Base-by-base conservation (phyloP, 2,888 invertebrate species). In the Folsomia manolachei region DNA sequence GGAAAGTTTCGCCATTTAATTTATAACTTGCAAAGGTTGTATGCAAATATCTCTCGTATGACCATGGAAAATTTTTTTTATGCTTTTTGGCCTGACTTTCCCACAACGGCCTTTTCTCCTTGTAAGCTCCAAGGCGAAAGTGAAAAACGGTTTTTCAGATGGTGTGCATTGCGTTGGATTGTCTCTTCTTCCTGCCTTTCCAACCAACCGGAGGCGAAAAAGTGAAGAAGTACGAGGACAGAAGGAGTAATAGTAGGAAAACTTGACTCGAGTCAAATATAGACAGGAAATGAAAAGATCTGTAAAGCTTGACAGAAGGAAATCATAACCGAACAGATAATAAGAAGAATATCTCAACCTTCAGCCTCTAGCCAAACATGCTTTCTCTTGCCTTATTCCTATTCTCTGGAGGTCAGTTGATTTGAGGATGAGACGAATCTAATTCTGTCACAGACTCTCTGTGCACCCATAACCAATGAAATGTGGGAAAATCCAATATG, bases 301-400 rank as follows among this genome's bases (percentile, higher is more conserved):
- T 56, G 56, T 14, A 56, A 56, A 56, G 56, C 56, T 56, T 56
- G 56, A 56, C 56, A 56, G 19, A 56, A 56, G 56, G 56, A 56
- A 56, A 19, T 56, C 56, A 56, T 56, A 56, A 56, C 56, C 21
- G 56, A 14, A 19, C 19, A 56, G 56, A 56, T 56, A 56, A 56
- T 56, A 56, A 4, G 4, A 56, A 56, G 56, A 4, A 11, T 51
- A 11, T 9, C 9, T 51, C 9, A 51, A 51, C 18, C 51, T n/a
- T n/a, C 51, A 51, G 51, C 51, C 18, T 18, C 51, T 51, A n/a
- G n/a, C n/a, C n/a, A n/a, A n/a, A n/a, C n/a, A n/a, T n/a, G n/a
- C n/a, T 56, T n/a, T n/a, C 56, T 56, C 56, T 21, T n/a, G 56
- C 56, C 19, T 19, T 19, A 7, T 56, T n/a, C n/a, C n/a, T n/a